Percentiles rank a stretch among this genome's conserved stretches.
These are phyloP conservation scores for Halictus quadricinctus DNA, from an alignment of 2,888 invertebrate genomes.

Conservation along the genomic window DNA sequence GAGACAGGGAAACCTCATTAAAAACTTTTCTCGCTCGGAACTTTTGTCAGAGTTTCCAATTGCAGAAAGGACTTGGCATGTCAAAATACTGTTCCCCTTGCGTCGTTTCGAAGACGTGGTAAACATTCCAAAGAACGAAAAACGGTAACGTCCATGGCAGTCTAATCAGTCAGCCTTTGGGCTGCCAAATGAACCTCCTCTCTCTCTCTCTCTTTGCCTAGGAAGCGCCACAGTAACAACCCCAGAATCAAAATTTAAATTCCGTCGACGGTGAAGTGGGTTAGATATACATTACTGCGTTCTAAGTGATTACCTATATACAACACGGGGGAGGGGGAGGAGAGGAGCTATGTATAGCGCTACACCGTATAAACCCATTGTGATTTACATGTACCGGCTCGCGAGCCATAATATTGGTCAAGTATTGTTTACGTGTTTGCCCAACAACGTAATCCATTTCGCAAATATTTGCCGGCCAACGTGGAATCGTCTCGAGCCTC, in stretches of 20 bases:
- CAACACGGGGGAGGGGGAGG: background rate
- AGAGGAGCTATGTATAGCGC: background rate
- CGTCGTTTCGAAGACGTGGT: conserved; percentile 4
- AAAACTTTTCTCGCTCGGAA: conserved; percentile 32
- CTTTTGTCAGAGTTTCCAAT: conserved; percentile 34
- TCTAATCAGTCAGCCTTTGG: conserved; percentile 24
- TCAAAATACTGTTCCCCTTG: conserved; percentile 21
- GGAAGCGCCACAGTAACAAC: background rate
- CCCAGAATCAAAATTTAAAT: conserved; percentile 22
- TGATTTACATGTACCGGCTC: background rate
- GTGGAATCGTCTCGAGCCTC: background rate
- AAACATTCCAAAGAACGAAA: conserved; percentile 45
- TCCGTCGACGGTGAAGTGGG: background rate
- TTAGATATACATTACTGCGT: background rate
- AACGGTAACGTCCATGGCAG: conserved; percentile 40
- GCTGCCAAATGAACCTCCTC: background rate
- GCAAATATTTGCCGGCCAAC: background rate
- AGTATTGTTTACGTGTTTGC: conserved; percentile 8
- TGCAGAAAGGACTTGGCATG: conserved; percentile 14
- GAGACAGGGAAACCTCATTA: conserved; percentile 32
- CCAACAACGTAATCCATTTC: background rate
- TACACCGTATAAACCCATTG: background rate
- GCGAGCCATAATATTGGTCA: background rate
- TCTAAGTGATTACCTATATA: conserved; percentile 12
- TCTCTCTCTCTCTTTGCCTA: background rate